Evolutionary conservation across 2,888 invertebrate species (phyloP).

Genomic region (Rotaria sp.): DNA sequence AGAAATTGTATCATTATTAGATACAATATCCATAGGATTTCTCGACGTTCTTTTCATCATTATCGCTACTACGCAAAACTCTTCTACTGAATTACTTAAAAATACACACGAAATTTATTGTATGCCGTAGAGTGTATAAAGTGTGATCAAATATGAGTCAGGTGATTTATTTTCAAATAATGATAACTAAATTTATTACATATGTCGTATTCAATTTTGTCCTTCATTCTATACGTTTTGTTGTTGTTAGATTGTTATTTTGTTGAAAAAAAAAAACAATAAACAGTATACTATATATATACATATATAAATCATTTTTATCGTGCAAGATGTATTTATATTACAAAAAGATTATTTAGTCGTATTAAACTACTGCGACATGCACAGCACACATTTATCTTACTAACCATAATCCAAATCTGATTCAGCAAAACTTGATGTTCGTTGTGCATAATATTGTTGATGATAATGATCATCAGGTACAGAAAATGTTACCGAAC

Average conservation of each 20-base stretch:
- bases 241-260: background rate
- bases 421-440: conserved; percentile 1
- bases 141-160: background rate
- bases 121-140: background rate
- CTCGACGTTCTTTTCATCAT: background rate
- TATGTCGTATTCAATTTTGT: background rate
- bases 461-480: conserved; percentile 17
- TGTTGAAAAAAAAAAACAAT: background rate
- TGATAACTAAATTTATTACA: background rate
- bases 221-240: background rate
- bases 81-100: background rate
- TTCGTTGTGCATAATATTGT: background rate
- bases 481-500: background rate
- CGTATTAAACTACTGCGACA: background rate
- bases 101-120: background rate
- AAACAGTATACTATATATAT: background rate
- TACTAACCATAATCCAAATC: conserved; percentile 17
- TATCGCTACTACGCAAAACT: background rate
- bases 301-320: background rate
- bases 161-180: background rate
- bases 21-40: background rate
- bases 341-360: background rate
- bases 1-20: background rate
- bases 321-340: background rate
- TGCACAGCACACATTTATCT: background rate